These are phyloP conservation scores for Anorthoa munda DNA, from an alignment of 2,888 invertebrate species.

Conservation along the genomic window DNA sequence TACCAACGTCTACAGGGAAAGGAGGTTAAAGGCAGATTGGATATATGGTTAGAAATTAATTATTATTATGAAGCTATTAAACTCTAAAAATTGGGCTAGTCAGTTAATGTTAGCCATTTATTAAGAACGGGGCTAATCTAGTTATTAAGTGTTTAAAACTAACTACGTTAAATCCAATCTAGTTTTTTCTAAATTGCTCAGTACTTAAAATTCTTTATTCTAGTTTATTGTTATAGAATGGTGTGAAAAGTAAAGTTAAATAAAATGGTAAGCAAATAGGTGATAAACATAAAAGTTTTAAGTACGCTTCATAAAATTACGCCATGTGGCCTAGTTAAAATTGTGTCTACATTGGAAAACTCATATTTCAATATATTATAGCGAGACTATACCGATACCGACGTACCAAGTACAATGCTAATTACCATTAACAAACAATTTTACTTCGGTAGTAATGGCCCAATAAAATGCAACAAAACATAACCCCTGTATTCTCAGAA, in stretches of 20 bases:
- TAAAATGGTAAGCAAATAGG: conserved; percentile 22
- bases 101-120: not conserved
- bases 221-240: not conserved
- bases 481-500: too few species aligned
- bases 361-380: too few species aligned
- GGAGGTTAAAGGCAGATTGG: not conserved
- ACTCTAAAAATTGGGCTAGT: not conserved
- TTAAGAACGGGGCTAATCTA: not conserved
- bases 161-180: not conserved
- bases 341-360: not conserved
- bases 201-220: not conserved
- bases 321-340: not conserved
- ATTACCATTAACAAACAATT: too few species aligned
- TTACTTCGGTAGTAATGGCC: too few species aligned
- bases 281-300: conserved; percentile 7
- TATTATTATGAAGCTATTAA: not conserved
- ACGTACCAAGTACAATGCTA: too few species aligned
- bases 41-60: not conserved
- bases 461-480: too few species aligned
- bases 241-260: not conserved
- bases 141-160: not conserved
- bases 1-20: not conserved
- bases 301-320: not conserved
- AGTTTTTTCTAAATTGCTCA: not conserved
- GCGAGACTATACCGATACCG: too few species aligned